Base-by-base conservation (phyloP, 2,888 invertebrate species). In the Steromphala cineraria region DNA sequence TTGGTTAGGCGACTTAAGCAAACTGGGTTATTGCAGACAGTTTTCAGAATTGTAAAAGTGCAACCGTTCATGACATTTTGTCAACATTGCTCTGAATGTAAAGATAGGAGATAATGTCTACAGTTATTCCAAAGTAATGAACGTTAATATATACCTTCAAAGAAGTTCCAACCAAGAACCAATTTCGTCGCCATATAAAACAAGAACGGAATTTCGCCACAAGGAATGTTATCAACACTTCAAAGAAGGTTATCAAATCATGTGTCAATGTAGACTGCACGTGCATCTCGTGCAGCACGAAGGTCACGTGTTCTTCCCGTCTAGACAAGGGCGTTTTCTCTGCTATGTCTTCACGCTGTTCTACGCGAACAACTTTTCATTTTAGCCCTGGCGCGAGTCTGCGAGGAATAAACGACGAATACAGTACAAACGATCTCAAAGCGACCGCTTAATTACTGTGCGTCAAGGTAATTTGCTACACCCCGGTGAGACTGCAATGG, bases 401-500 rank as follows among this genome's bases (percentile, higher is more conserved):
- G 56, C 71, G 19, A 71, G 36, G 71, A 71, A 36, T 36, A 71
- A 71, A 71, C 19, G 28, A 28, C 36, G 71, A 71, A 71, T 36
- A 71, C 36, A 71, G 71, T n/a, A 71, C 36, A 71, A 71, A 71
- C 36, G 71, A 36, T 19, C 31, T 55, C 76, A 76, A 55, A 76
- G 76, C 53, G 53, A 76, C 28, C 76, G 76, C 55, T 76, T 76
- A 76, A 76, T 76, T 76, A 76, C 53, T 36, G 24, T 28, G 55
- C 76, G 31, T 28, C 19, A 76, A 76, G 55, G 53, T 53, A 55
- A 76, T 76, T 36, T n/a, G 36, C 28, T 55, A 31, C 53, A 36
- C 76, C 76, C 76, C 55, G 53, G 55, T 24, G 76, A 24, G 76
- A 76, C 13, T 53, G 53, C 53, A 76, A 76, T 76, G 76, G 53